These are phyloP conservation scores for Drosophila nigromelanica DNA, from an alignment of 1,140 invertebrate genomes.

Conservation along the genomic window DNA sequence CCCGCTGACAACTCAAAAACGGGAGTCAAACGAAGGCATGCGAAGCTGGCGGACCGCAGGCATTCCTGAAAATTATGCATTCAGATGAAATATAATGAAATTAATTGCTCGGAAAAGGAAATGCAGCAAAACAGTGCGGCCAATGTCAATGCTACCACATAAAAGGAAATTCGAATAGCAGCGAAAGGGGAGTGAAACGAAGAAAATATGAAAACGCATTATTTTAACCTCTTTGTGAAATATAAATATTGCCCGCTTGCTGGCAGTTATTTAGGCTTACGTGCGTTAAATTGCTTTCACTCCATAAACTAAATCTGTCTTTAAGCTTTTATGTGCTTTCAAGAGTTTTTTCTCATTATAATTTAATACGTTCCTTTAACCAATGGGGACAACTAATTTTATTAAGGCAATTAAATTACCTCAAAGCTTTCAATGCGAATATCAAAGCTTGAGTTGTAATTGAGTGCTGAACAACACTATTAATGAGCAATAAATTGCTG, in stretches of 20 bases:
- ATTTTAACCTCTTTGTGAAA: not conserved
- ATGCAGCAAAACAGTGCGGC: conserved; percentile 32
- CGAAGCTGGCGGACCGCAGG: conserved; percentile 32
- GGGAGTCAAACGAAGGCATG: conserved; percentile 5
- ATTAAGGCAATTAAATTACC: too few species aligned
- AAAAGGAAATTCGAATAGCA: conserved; percentile 2
- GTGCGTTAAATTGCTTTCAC: conserved; percentile 10
- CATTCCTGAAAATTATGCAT: conserved; percentile 59
- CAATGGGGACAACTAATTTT: too few species aligned
- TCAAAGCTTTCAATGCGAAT: too few species aligned
- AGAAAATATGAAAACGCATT: not conserved
- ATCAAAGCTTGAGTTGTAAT: too few species aligned
- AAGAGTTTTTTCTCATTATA: not conserved
- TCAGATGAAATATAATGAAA: conserved; percentile 68
- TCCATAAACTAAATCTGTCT: not conserved
- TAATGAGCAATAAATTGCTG: too few species aligned
- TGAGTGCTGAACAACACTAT: too few species aligned
- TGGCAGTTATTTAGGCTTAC: not conserved
- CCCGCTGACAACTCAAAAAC: conserved; percentile 52
- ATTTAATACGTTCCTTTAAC: too few species aligned
- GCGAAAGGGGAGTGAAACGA: not conserved
- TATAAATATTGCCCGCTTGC: not conserved
- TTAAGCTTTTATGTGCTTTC: conserved; percentile 7
- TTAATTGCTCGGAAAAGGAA: conserved; percentile 69
- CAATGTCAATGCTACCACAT: conserved; percentile 27